A percentile compares a stretch with the other conserved stretches of the same genome.
phyloP scores from a whole-genome alignment of 2,797 vertebrate genomes.

The Centropyge bicolor region DNA sequence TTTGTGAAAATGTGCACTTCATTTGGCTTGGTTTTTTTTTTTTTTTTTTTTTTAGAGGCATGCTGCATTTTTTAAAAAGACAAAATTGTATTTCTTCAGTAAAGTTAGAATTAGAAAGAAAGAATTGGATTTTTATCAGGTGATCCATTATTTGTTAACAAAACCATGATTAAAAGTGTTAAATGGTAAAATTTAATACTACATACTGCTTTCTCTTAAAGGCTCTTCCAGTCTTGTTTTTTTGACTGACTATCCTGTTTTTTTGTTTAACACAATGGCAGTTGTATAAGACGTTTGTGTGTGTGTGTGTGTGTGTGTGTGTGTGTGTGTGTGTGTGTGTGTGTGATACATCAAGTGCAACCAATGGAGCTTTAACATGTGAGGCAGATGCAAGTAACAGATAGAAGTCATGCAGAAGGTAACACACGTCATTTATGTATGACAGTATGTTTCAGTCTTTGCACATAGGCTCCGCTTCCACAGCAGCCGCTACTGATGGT shows the following conservation, averaged over 20 bases:
- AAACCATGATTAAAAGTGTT: too few relatives aligned
- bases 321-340: neutral
- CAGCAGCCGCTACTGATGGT: slow-evolving; percentile 15
- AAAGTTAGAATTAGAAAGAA: neutral
- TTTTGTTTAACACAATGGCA: neutral
- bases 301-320: too few relatives aligned
- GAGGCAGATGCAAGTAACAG: neutral
- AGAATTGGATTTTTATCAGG: neutral
- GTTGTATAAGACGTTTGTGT: too few relatives aligned
- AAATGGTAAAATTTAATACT: slow-evolving; percentile 4
- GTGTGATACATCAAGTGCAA: neutral
- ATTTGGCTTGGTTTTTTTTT: neutral
- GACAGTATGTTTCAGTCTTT: slow-evolving; percentile 19
- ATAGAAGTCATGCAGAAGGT: neutral
- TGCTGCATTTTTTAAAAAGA: too few relatives aligned
- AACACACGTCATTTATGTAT: too few relatives aligned
- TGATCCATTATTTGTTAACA: neutral
- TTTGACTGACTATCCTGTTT: neutral
- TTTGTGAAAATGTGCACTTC: neutral
- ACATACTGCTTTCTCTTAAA: too few relatives aligned
- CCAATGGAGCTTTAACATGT: neutral
- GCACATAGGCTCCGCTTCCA: slow-evolving; percentile 6
- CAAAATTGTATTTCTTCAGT: neutral
- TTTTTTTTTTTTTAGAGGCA: neutral
- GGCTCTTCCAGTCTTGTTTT: neutral